Percentiles rank a stretch among this genome's conserved stretches.
Conservation (phyloP, 2,888 invertebrate genomes). For the Ochlodes sylvanus region DNA sequence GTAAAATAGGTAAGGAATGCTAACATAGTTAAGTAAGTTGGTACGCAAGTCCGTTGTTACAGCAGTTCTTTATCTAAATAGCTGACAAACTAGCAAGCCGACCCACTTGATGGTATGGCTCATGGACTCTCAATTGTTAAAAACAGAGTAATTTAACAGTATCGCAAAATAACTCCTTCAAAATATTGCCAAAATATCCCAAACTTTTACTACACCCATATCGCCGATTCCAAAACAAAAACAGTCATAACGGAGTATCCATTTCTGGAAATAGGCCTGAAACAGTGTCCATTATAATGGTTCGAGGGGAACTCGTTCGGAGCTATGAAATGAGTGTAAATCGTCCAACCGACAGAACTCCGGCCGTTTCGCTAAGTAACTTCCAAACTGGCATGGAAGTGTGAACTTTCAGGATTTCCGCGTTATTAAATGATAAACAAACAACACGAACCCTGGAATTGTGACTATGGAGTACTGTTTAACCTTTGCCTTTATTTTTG, state of each 20-base stretch:
- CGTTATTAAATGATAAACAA: conserved; percentile 64
- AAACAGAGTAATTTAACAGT: neutral
- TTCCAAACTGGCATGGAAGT: conserved; percentile 57
- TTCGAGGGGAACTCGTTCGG: conserved; percentile 27
- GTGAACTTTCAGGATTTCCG: conserved; percentile 59
- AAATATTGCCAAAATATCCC: neutral
- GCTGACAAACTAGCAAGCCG: no score
- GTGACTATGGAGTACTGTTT: neutral
- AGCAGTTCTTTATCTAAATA: no score
- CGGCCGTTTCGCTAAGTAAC: conserved; percentile 57
- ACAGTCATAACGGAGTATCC: conserved; percentile 25
- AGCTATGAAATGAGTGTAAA: conserved; percentile 46
- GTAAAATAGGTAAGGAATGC: no score
- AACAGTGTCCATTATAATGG: conserved; percentile 31
- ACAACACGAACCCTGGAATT: conserved; percentile 23
- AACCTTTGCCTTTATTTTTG: conserved; percentile 4
- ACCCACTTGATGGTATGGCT: no score
- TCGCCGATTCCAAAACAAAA: conserved; percentile 27
- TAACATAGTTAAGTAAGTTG: no score
- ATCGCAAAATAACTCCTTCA: neutral
- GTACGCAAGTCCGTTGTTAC: no score
- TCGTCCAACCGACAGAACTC: conserved; percentile 52
- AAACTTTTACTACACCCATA: conserved; percentile 11
- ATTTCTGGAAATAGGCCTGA: conserved; percentile 30
- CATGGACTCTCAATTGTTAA: no score